These are phyloP conservation scores for Lamellibrachia satsuma DNA, from an alignment of 2,888 invertebrate genomes.

Conservation along the genomic window DNA sequence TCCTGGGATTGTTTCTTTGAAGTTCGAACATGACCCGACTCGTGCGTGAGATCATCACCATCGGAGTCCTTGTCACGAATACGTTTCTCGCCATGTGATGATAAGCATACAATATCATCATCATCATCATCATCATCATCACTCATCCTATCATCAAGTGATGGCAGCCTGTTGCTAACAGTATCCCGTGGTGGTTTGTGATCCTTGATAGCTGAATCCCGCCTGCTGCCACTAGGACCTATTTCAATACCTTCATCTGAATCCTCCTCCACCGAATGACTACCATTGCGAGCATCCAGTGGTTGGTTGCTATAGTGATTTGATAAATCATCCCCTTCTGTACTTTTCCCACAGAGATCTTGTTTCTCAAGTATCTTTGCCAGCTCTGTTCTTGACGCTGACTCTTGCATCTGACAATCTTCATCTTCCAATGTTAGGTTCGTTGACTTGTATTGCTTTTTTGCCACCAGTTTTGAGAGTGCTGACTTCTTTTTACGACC, in stretches of 20 bases:
- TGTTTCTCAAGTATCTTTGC: slow-evolving; percentile 11
- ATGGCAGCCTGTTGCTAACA: neutral
- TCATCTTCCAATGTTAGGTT: neutral
- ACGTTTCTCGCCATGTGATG: neutral
- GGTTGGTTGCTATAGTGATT: neutral
- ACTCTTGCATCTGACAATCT: neutral
- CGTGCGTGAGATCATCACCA: slow-evolving; percentile 18
- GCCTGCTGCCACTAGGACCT: neutral
- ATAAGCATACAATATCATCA: neutral
- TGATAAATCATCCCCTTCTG: neutral
- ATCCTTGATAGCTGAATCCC: neutral
- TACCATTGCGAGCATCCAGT: neutral
- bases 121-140: slow-evolving; percentile 21
- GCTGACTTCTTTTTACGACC: neutral
- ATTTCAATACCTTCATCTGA: slow-evolving; percentile 38
- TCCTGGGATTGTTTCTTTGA: neutral
- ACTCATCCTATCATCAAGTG: slow-evolving; percentile 2
- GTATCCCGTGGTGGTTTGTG: neutral
- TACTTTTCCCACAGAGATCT: neutral
- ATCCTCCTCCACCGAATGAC: slow-evolving; percentile 40
- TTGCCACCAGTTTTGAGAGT: neutral
- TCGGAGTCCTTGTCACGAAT: neutral
- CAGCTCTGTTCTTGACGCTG: neutral
- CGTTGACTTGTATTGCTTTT: neutral
- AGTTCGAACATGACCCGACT: neutral